Evolutionary conservation across 2,797 vertebrate species (phyloP), one percentile per base, ranked within the genome.

Genomic region (Sciurus carolinensis): DNA sequence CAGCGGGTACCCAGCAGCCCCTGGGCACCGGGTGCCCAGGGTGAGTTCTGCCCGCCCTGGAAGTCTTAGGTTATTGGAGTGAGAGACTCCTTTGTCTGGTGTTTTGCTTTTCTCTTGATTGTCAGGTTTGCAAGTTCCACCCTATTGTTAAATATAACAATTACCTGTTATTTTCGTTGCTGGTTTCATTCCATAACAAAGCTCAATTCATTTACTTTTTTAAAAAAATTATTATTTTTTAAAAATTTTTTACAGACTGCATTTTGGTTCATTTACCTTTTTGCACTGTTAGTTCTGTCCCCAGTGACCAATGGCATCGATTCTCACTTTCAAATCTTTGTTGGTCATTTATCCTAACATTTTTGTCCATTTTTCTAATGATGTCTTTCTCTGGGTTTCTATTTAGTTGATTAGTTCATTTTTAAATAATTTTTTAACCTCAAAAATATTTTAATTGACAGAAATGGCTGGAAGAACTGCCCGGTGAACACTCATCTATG

Each of bases 1-100:
- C 0, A 0, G 2, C 2, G 7, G 42, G 42, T 2, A 4, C 15
- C 62, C 8, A 12, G 42, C 26, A 64, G n/a, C 11, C 52, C 2
- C 3, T 0, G 7, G 7, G 15, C 10, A 67, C n/a, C 88, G 13
- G 33, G 57, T 7, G 80, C 36, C 26, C 42, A 9, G 66, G 30
- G 20, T 24, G 76, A 42, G 15, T 12, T 52, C 39, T 42, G 22
- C 8, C 18, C 7, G 1, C 13, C 44, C 28, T 26, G 71, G 62
- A 30, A 57, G 18, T 80, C 44, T 72, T 77, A 30, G 54, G 2
- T 14, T 33, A 72, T 47, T 12, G 36, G 6, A 44, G 77, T 33
- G 30, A 57, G 39, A n/a, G 17, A 24, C 9, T 72, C 57, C 44
- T 73, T 64, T 14, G 20, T 62, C 12, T 62, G 28, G 15, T 0